Base-by-base conservation (phyloP, 2,797 vertebrate species). In the Lophura swinhoii region DNA sequence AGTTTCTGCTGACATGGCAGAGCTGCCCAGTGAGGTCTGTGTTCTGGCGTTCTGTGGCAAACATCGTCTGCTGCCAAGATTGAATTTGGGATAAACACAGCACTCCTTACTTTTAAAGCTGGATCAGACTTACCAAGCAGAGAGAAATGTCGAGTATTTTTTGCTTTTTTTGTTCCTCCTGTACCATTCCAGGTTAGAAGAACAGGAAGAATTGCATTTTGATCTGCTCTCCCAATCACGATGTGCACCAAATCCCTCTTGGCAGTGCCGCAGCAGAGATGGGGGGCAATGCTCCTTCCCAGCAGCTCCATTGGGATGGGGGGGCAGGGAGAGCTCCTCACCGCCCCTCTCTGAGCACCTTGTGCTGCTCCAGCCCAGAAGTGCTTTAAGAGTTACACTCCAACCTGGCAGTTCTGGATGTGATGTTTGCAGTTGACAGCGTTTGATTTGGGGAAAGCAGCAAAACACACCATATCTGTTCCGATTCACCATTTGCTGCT, bases 51-150 rank as follows among this genome's bases (percentile, higher is more conserved):
- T 89, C 84, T 46, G 23, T 2, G 73, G 59, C 59, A 60, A 63
- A 73, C 35, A 2, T 94, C 84, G 73, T 89, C 76, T 72, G 75
- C 82, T 71, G 76, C 1, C 0, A 55, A 51, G 87, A 46, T 68
- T 85, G 93, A 94, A 91, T 77, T 86, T 88, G 44, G 80, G 90
- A 89, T 77, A 90, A 94, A 74, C n/a, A 16, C 12, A 37, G 49
- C 1, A 0, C 78, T 92, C 8, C 55, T 87, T 58, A 13, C 62
- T 22, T 62, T 49, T 56, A 46, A 48, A 88, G 79, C 78, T 78
- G 24, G 69, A 13, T 58, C 79, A 60, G 5, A 59, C 29, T 14
- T 70, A n/a, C 1, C 63, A 88, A 87, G 43, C 6, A 10, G 49
- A 44, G 71, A 49, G 23, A 74, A 44, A 1, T 31, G 16, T 31